Conservation (phyloP, 2,888 invertebrate genomes). For the Spilarctia lutea region DNA sequence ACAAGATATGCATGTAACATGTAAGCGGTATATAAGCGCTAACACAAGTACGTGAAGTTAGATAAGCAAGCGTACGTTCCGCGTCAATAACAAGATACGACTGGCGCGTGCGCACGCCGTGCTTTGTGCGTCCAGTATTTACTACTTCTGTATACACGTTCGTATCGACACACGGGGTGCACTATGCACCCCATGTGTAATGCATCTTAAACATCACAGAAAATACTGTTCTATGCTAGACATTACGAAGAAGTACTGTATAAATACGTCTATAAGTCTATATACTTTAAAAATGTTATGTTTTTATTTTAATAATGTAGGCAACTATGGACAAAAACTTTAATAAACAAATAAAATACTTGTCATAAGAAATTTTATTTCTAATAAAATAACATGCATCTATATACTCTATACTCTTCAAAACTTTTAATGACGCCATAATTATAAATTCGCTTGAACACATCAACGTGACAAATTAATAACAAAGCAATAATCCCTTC, state of each 20-base stretch:
- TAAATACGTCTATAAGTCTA: background rate
- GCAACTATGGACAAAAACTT: background rate
- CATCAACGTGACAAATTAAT: conserved; percentile 33
- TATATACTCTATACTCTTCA: background rate
- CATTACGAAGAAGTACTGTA: background rate
- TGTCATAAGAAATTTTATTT: background rate
- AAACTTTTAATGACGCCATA: background rate
- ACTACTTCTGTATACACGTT: too few species aligned
- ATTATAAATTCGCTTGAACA: conserved; percentile 3
- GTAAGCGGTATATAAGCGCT: too few species aligned
- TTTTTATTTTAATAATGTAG: background rate
- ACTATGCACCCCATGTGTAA: too few species aligned
- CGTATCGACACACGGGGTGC: background rate
- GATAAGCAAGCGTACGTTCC: too few species aligned
- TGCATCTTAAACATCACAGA: background rate
- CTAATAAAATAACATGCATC: background rate
- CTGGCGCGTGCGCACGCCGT: too few species aligned
- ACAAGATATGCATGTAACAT: too few species aligned
- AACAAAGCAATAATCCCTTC: conserved; percentile 38
- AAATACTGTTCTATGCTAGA: too few species aligned
- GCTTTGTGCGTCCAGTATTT: too few species aligned
- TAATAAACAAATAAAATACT: background rate
- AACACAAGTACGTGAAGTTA: too few species aligned
- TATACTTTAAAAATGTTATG: background rate
- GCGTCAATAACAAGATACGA: too few species aligned